Evolutionary conservation across 2,888 invertebrate species (phyloP).

Genomic region (Drosophila gaucha): DNA sequence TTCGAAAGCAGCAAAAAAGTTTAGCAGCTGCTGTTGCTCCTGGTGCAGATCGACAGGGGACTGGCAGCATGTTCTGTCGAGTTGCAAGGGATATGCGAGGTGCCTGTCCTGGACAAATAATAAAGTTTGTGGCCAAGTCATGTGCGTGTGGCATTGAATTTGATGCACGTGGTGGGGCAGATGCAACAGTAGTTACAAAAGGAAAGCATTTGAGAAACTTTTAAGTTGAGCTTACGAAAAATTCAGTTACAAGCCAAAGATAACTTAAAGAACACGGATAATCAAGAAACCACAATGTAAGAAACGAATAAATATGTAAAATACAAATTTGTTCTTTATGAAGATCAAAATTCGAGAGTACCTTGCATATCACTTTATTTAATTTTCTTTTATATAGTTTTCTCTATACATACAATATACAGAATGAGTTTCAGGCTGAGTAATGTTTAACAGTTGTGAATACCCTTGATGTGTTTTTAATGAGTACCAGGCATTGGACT

Average conservation of each 20-base stretch:
- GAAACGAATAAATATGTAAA: neutral
- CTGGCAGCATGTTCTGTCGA: neutral
- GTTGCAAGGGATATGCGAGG: constrained; percentile 14
- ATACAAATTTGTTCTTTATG: neutral
- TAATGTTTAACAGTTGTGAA: too few species aligned
- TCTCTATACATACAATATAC: too few species aligned
- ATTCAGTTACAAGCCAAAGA: constrained; percentile 8
- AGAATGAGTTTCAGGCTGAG: too few species aligned
- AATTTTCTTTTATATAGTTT: too few species aligned
- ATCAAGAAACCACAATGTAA: neutral
- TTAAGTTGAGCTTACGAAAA: constrained; percentile 30
- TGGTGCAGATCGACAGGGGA: constrained; percentile 32
- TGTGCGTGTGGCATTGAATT: constrained; percentile 66
- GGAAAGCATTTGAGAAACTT: constrained; percentile 41
- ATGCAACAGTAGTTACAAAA: constrained; percentile 26
- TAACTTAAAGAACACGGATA: neutral
- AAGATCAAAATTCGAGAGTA: too few species aligned
- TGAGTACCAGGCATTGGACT: too few species aligned
- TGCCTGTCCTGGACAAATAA: constrained; percentile 48
- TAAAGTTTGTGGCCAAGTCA: constrained; percentile 71
- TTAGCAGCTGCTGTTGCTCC: constrained; percentile 50
- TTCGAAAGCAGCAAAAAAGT: constrained; percentile 63
- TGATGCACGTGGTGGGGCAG: constrained; percentile 29
- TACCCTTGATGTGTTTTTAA: too few species aligned
- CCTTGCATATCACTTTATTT: too few species aligned